Evolutionary conservation across 2,113 vertebrate genomes (phyloP).

Genomic region (Gallinago paraguaiae): DNA sequence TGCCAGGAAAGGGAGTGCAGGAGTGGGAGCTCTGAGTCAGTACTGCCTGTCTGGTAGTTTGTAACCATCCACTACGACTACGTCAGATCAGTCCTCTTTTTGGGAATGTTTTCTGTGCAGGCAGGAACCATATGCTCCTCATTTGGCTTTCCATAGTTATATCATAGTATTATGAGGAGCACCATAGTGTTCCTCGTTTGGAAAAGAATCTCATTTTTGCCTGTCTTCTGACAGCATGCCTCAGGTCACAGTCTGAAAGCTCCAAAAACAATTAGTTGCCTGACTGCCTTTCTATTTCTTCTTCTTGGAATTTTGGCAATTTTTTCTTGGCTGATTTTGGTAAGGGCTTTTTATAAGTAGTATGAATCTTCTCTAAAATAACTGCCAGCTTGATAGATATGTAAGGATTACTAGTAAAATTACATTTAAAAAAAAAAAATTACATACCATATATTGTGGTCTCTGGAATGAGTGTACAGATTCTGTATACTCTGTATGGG

Average conservation of each 20-base stretch:
- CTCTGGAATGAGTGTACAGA: background rate
- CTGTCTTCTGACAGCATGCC: background rate
- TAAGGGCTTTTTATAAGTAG: background rate
- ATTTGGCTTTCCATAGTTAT: background rate
- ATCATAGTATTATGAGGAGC: background rate
- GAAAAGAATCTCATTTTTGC: background rate
- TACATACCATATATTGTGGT: background rate
- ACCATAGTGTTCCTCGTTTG: background rate
- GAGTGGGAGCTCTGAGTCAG: background rate
- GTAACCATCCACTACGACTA: background rate
- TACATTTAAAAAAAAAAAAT: rapidly evolving
- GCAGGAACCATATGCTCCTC: background rate
- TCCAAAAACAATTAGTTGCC: background rate
- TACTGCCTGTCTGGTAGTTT: background rate
- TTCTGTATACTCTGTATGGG: background rate
- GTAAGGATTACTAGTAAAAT: background rate
- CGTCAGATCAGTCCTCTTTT: background rate
- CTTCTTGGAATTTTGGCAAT: background rate
- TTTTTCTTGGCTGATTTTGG: background rate
- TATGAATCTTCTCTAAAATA: background rate
- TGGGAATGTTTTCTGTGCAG: background rate
- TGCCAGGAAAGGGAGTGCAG: background rate
- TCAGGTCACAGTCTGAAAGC: background rate
- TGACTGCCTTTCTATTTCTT: background rate
- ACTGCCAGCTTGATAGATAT: background rate